These are phyloP conservation scores for Physella acuta DNA, from an alignment of 1,140 invertebrate genomes.

Conservation along the genomic window DNA sequence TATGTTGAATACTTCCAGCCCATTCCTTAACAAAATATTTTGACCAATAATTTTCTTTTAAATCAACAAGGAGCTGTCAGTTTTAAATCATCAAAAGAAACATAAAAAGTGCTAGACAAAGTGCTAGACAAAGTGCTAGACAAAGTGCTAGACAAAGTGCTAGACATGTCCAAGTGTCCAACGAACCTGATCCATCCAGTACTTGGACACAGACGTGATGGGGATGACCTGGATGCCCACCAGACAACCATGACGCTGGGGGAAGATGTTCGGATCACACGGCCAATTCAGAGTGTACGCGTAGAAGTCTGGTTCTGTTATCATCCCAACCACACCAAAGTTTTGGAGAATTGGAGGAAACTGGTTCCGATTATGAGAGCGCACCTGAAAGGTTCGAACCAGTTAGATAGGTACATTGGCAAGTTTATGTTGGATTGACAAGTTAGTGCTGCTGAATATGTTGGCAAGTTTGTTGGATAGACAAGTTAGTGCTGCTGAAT, in stretches of 20 bases:
- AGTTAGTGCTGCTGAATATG: no score
- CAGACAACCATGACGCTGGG: slow-evolving; percentile 48
- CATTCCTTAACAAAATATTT: slow-evolving; percentile 37
- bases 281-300: slow-evolving; percentile 50
- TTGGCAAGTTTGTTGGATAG: no score
- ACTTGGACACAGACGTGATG: slow-evolving; percentile 46
- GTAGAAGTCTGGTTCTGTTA: slow-evolving; percentile 44
- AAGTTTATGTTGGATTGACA: no score
- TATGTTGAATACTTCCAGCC: slow-evolving; percentile 36
- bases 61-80: background rate
- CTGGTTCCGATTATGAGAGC: slow-evolving; percentile 41
- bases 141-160: no score
- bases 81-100: background rate
- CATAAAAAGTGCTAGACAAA: background rate
- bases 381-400: slow-evolving; percentile 33
- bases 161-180: background rate
- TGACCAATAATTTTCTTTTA: no score
- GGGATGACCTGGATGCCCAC: slow-evolving; percentile 51
- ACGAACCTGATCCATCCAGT: slow-evolving; percentile 45
- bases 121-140: no score
- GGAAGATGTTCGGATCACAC: slow-evolving; percentile 48
- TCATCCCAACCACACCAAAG: slow-evolving; percentile 41
- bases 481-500: no score
- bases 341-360: slow-evolving; percentile 45
- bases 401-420: no score